Conservation (phyloP, 2,113 vertebrate species). For the Anolis sagrei region DNA sequence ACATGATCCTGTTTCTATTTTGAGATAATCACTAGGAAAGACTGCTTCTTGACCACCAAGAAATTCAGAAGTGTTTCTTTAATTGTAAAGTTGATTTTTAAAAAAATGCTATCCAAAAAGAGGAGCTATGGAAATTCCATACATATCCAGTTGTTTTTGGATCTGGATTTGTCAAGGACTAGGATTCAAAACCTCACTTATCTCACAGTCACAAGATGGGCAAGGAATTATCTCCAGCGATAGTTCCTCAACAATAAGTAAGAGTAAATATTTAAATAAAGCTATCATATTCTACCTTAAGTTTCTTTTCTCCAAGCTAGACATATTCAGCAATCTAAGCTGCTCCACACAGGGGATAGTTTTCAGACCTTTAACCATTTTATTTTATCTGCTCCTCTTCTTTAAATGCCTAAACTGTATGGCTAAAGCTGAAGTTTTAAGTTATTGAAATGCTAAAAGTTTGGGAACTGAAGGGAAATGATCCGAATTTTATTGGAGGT, state of each 20-base stretch:
- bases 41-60: neutral
- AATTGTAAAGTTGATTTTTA: neutral
- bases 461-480: too few relatives aligned
- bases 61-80: neutral
- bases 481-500: too few relatives aligned
- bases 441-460: too few relatives aligned
- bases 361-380: too few relatives aligned
- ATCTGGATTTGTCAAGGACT: neutral
- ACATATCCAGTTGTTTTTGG: too few relatives aligned
- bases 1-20: too few relatives aligned
- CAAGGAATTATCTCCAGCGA: neutral
- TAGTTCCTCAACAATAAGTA: neutral
- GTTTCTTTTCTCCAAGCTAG: too few relatives aligned
- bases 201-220: neutral
- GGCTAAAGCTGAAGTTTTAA: too few relatives aligned
- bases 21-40: neutral
- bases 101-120: neutral
- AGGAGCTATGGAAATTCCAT: too few relatives aligned
- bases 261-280: neutral
- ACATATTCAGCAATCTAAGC: too few relatives aligned
- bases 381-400: neutral
- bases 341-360: too few relatives aligned
- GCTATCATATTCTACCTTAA: too few relatives aligned
- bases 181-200: neutral
- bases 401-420: neutral